These are phyloP conservation scores for Chelonia mydas DNA, from an alignment of 2,797 vertebrate species.

Conservation along the genomic window DNA sequence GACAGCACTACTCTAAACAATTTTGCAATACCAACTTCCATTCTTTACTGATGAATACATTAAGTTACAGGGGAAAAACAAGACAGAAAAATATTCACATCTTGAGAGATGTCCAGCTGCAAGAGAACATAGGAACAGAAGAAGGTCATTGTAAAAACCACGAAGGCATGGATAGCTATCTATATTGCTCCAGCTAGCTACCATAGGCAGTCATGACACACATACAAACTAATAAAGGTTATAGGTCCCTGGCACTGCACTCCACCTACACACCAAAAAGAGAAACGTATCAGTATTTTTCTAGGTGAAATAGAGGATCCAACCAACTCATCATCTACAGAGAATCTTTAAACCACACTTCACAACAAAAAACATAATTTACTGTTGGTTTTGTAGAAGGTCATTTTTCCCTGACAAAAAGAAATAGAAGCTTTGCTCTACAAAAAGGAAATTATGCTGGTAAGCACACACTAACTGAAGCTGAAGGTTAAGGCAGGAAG, in stretches of 20 bases:
- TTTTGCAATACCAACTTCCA: background rate
- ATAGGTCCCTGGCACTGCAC: background rate
- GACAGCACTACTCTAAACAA: background rate
- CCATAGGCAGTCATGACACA: background rate
- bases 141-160: background rate
- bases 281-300: background rate
- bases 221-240: background rate
- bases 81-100: background rate
- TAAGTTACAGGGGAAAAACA: background rate
- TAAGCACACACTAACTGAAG: background rate
- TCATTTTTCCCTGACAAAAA: background rate
- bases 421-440: background rate
- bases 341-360: background rate
- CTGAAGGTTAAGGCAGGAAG: background rate
- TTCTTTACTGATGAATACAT: background rate
- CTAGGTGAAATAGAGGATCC: background rate
- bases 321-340: background rate
- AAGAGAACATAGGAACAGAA: background rate
- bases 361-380: background rate
- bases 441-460: background rate
- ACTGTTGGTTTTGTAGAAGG: background rate
- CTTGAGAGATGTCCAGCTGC: background rate
- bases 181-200: background rate
- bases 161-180: background rate
- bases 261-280: background rate